Evolutionary conservation across 2,113 vertebrate species (phyloP).

Genomic region (Lynx canadensis): DNA sequence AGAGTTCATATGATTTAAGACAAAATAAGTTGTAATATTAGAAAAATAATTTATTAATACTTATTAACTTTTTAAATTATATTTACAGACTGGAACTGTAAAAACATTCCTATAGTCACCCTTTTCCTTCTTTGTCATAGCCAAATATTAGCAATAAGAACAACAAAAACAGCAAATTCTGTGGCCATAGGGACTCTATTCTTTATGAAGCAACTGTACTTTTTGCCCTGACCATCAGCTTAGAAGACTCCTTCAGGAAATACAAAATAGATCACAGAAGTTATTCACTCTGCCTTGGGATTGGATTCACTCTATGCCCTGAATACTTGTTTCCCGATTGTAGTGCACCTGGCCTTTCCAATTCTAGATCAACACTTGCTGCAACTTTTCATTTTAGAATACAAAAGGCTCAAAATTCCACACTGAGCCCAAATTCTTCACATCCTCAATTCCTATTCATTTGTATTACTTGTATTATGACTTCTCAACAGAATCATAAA

Average conservation of each 20-base stretch:
- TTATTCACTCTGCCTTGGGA: background rate
- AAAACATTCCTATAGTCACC: background rate
- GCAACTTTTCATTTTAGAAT: constrained; percentile 20
- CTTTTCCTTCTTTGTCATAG: background rate
- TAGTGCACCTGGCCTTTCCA: background rate
- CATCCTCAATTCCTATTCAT: background rate
- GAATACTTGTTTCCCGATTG: constrained; percentile 22
- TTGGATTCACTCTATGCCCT: constrained; percentile 20
- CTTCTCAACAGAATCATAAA: background rate
- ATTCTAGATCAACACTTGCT: constrained; percentile 45
- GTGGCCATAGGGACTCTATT: background rate
- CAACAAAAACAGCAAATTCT: background rate
- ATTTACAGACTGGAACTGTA: background rate
- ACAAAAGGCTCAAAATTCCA: background rate
- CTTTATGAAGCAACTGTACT: background rate
- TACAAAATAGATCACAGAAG: constrained; percentile 34
- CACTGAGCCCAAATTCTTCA: background rate
- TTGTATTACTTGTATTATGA: background rate
- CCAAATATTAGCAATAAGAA: background rate
- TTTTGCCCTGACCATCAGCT: constrained; percentile 26
- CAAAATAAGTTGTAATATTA: background rate
- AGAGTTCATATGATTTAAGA: background rate
- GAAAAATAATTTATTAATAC: background rate
- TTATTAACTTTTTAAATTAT: background rate
- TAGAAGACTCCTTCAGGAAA: constrained; percentile 32